Base-by-base conservation (phyloP, 2,113 vertebrate species). In the Peucedramus taeniatus region DNA sequence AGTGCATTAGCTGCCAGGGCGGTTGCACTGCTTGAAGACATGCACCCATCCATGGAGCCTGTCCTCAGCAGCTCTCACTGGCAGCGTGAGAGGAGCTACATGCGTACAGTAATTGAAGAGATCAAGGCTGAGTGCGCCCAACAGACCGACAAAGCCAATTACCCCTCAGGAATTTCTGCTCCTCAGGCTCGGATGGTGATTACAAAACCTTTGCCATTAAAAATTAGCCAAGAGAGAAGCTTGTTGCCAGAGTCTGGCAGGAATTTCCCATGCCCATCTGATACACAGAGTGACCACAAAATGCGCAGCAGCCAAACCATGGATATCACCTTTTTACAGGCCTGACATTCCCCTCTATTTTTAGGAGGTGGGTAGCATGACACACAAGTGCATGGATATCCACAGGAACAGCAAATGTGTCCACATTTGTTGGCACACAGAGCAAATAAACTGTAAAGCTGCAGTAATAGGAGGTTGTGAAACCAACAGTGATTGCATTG, bases 131-230 rank as follows among this genome's bases (percentile, higher is more conserved):
- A 96, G 96, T 92, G 93, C 31, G 23, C 54, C 92, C 83, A 96
- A 78, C 95, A 95, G 97, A 97, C 96, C 89, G 92, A 97, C 94
- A 97, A 97, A 97, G 97, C 97, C 96, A 97, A 97, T 97, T 97
- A 97, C 92, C 83, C 96, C 88, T 63, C 93, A 95, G 97, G 97
- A 97, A 97, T 97, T 97, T 96, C 93, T 96, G 87, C 80, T 97
- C 96, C 95, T 96, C 91, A 83, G 94, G 95, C 97, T 97, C 28
- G 26, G 89, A 95, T 87, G 81, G 94, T 96, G 96, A 97, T 97
- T 97, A 97, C 93, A 96, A 97, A 97, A 97, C 92, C 84, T 86
- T 96, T 94, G 87, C 96, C 95, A 96, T 97, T 97, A 97, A 96
- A 97, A 97, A 97, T 97, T 96, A 97, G 94, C 96, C 94, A 96